Evolutionary conservation across 2,888 invertebrate species (phyloP).

Genomic region (Tetramorium bicarinatum): DNA sequence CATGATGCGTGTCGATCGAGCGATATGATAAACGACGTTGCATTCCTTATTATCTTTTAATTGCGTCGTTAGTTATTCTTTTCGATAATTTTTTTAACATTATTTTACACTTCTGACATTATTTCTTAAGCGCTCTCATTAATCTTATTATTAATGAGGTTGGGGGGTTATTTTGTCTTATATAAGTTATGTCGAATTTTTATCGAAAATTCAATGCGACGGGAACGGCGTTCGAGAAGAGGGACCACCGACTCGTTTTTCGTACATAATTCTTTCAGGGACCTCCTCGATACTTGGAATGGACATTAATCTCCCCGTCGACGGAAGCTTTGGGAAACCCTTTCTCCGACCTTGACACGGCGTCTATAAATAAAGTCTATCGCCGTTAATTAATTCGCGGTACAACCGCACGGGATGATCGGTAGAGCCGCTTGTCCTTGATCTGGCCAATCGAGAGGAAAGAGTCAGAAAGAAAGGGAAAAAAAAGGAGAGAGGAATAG

Average conservation of each 20-base stretch:
- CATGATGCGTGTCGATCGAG: not conserved
- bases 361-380: constrained; percentile 55
- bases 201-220: not conserved
- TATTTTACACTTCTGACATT: not conserved
- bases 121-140: not conserved
- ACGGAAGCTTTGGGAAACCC: constrained; percentile 55
- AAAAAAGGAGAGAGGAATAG: not conserved
- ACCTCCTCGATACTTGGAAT: constrained; percentile 49
- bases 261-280: constrained; percentile 49
- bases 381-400: constrained; percentile 57
- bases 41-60: not conserved
- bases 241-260: constrained; percentile 12
- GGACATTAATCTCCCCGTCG: constrained; percentile 47
- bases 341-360: constrained; percentile 55
- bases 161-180: not conserved
- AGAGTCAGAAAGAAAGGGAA: not conserved
- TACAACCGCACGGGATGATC: constrained; percentile 33
- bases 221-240: not conserved
- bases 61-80: not conserved
- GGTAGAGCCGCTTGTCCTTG: constrained; percentile 49
- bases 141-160: not conserved
- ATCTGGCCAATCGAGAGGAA: constrained; percentile 43
- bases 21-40: not conserved
- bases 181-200: not conserved
- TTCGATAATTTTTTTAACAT: not conserved